A percentile compares a stretch with the other conserved stretches of the same genome.
Conservation (phyloP, 2,797 vertebrate species). For the Macropus fuliginosus region DNA sequence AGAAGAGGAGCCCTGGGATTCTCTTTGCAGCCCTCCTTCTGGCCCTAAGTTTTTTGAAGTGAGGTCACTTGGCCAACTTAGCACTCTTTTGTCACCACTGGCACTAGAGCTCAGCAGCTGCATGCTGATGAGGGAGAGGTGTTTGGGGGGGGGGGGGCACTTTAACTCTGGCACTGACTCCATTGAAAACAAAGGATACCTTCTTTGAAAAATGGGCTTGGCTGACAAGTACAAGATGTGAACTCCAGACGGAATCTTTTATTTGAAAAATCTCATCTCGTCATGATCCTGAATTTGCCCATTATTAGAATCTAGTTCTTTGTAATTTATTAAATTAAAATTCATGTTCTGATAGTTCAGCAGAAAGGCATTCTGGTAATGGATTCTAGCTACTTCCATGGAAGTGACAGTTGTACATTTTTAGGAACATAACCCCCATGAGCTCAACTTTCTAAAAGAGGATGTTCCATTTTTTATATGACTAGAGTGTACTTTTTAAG, state of each 20-base stretch:
- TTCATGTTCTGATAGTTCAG: not conserved
- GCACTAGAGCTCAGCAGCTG: not conserved
- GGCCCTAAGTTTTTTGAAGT: slow-evolving; percentile 48
- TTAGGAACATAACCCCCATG: not conserved
- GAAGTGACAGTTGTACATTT: not conserved
- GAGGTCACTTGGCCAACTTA: slow-evolving; percentile 67
- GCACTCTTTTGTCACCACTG: slow-evolving; percentile 35
- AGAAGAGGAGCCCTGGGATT: slow-evolving; percentile 67
- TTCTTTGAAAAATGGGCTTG: not conserved
- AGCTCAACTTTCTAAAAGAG: not conserved
- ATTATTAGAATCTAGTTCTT: not conserved
- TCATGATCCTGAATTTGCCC: not conserved
- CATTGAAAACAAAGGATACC: not conserved
- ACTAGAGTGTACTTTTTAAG: slow-evolving; percentile 38
- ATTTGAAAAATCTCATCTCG: not conserved
- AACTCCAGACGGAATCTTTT: not conserved
- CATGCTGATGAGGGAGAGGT: not conserved
- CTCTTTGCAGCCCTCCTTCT: slow-evolving; percentile 58
- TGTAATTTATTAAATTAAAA: not conserved
- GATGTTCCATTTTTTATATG: not conserved
- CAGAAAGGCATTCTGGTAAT: not conserved
- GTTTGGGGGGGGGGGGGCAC: not conserved
- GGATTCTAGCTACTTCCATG: not conserved
- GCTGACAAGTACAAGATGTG: not conserved
- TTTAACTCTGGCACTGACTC: slow-evolving; percentile 10